A percentile compares a stretch with the other conserved stretches of the same genome.
Evolutionary conservation across 2,113 vertebrate species (phyloP).

Genomic region (Nematolebias whitei): DNA sequence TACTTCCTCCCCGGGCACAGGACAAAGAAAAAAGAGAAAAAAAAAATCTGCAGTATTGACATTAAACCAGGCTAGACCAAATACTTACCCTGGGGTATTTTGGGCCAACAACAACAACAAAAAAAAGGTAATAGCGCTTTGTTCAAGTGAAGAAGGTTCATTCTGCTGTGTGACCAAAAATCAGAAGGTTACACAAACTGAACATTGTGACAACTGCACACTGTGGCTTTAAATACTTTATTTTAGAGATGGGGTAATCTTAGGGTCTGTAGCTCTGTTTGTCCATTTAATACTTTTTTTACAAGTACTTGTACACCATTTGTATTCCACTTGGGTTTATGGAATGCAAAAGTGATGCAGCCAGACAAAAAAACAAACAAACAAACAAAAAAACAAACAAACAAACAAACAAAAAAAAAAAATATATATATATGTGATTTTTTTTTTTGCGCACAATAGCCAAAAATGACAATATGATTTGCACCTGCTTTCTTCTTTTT

Average conservation of each 20-base stretch:
- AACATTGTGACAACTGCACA: constrained; percentile 40
- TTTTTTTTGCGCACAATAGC: not conserved
- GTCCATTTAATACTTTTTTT: constrained; percentile 9
- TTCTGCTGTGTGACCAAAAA: constrained; percentile 45
- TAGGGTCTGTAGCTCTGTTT: constrained; percentile 6
- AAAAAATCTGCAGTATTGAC: constrained; percentile 51
- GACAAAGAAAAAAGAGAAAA: constrained; percentile 54
- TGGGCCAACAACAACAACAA: constrained; percentile 65
- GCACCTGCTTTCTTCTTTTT: not conserved
- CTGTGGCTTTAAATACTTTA: constrained; percentile 13
- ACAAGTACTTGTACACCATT: constrained; percentile 13
- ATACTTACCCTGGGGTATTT: constrained; percentile 55
- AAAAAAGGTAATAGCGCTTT: constrained; percentile 60
- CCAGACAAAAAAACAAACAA: not conserved
- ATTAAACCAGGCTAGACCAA: constrained; percentile 68
- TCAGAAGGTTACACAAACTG: constrained; percentile 39
- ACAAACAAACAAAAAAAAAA: constrained; percentile 15
- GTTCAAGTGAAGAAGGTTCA: constrained; percentile 31
- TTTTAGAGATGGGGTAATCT: constrained; percentile 42
- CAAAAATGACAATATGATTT: constrained; percentile 16
- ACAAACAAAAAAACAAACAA: constrained; percentile 1
- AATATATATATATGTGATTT: too few species aligned
- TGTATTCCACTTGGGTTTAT: constrained; percentile 3
- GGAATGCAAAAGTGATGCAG: constrained; percentile 7
- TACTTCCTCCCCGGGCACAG: constrained; percentile 69